Percentiles rank a stretch among this genome's conserved stretches.
Conservation (phyloP, 1,140 invertebrate species). For the Drosophila quadrilineata region DNA sequence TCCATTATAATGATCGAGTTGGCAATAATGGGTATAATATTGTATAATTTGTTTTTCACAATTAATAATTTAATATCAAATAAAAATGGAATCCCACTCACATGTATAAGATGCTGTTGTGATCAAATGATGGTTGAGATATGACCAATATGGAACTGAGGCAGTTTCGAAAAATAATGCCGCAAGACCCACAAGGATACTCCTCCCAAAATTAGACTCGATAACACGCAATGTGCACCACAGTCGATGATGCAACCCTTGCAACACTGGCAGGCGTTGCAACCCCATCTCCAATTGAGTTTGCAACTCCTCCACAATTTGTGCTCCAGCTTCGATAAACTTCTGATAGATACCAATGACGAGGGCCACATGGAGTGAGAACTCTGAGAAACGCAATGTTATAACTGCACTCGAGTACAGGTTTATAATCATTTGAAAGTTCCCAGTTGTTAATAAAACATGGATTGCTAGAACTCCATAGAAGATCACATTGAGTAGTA, state of each 20-base stretch:
- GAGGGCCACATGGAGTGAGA: slow-evolving; percentile 5
- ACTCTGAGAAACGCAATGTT: slow-evolving; percentile 19
- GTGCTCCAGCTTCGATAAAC: neutral
- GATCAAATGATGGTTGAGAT: too few species aligned
- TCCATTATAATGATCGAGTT: too few species aligned
- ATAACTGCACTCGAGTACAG: slow-evolving; percentile 26
- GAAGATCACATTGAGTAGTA: too few species aligned
- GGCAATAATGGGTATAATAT: too few species aligned
- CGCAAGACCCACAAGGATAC: slow-evolving; percentile 8
- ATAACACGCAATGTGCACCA: slow-evolving; percentile 19
- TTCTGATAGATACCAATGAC: slow-evolving; percentile 19
- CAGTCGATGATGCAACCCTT: slow-evolving; percentile 18
- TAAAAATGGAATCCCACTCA: too few species aligned
- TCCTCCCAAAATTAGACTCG: slow-evolving; percentile 8
- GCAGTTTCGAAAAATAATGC: slow-evolving; percentile 19
- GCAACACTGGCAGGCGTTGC: neutral
- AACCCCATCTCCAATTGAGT: too few species aligned
- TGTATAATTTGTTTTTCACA: too few species aligned
- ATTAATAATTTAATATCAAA: too few species aligned
- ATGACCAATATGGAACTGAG: slow-evolving; percentile 25
- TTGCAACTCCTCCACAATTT: neutral
- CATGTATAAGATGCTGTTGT: too few species aligned
- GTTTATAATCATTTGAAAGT: neutral
- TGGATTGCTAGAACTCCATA: too few species aligned
- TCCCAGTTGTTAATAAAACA: too few species aligned